Percentiles rank a stretch among this genome's conserved stretches.
Conservation (phyloP, 1,140 invertebrate genomes). For the Drosophila setifemur region DNA sequence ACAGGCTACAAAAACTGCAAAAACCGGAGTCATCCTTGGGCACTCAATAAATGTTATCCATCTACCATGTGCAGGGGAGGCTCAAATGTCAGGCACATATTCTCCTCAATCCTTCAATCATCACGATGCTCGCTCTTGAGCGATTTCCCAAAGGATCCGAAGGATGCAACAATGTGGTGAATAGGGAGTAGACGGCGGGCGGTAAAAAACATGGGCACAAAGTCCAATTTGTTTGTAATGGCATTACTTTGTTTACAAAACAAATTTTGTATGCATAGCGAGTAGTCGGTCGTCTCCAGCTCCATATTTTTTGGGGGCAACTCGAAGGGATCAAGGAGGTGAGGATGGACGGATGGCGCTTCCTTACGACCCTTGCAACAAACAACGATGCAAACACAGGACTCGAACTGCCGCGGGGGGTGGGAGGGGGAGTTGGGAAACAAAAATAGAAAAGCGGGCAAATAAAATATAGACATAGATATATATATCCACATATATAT, state of each 20-base stretch:
- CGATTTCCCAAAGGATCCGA: constrained; percentile 55
- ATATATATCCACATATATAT: constrained; percentile 30
- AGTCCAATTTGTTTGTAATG: constrained; percentile 80
- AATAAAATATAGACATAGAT: constrained; percentile 45
- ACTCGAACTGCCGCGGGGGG: constrained; percentile 26
- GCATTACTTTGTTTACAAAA: constrained; percentile 81
- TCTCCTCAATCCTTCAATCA: constrained; percentile 49
- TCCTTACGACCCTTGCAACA: constrained; percentile 29
- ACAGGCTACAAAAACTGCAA: constrained; percentile 10
- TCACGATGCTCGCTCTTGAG: constrained; percentile 28
- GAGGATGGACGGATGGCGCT: constrained; percentile 2
- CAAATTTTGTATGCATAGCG: constrained; percentile 80
- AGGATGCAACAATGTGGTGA: constrained; percentile 22
- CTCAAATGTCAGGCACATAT: constrained; percentile 67
- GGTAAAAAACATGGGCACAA: constrained; percentile 65
- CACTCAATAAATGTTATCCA: constrained; percentile 71
- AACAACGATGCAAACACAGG: constrained; percentile 26
- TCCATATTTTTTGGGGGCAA: neutral
- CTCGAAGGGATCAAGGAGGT: neutral
- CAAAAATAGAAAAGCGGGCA: constrained; percentile 15
- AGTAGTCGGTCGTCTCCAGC: constrained; percentile 49
- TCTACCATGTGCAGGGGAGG: constrained; percentile 46
- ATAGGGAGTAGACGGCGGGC: constrained; percentile 1
- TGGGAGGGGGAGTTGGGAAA: neutral
- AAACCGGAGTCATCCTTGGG: constrained; percentile 30